Percentiles rank a stretch among this genome's conserved stretches.
These are phyloP conservation scores for Crax fasciolata DNA, from an alignment of 2,797 vertebrate species.

Conservation along the genomic window DNA sequence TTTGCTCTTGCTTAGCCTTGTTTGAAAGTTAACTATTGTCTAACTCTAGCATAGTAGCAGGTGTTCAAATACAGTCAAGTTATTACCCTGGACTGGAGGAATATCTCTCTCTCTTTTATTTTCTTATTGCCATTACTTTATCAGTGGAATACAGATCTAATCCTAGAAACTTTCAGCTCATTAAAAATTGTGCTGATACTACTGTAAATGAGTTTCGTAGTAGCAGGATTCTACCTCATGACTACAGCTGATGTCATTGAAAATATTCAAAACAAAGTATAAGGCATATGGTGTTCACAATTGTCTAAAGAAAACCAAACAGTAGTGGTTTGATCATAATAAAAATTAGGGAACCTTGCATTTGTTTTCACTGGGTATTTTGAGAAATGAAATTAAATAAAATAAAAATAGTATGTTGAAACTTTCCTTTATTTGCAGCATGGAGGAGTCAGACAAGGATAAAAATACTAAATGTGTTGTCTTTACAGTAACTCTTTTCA, in stretches of 20 bases:
- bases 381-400: slow-evolving; percentile 3
- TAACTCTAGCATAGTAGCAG: not conserved
- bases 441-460: not conserved
- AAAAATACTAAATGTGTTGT: slow-evolving; percentile 18
- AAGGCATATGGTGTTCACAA: not conserved
- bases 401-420: not conserved
- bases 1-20: not conserved
- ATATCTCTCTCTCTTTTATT: not conserved
- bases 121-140: not conserved
- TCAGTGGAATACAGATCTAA: not conserved
- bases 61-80: not conserved
- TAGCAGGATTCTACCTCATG: not conserved
- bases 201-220: not conserved
- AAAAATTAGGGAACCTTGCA: not conserved
- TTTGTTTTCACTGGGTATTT: not conserved
- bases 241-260: not conserved
- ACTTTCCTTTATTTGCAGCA: not conserved
- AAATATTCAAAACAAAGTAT: not conserved
- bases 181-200: not conserved
- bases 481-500: slow-evolving; percentile 31
- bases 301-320: not conserved
- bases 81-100: not conserved
- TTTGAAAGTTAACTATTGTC: not conserved
- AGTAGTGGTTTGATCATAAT: not conserved
- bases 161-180: not conserved